Conservation (phyloP, 2,797 vertebrate species). For the Staurois parvus region DNA sequence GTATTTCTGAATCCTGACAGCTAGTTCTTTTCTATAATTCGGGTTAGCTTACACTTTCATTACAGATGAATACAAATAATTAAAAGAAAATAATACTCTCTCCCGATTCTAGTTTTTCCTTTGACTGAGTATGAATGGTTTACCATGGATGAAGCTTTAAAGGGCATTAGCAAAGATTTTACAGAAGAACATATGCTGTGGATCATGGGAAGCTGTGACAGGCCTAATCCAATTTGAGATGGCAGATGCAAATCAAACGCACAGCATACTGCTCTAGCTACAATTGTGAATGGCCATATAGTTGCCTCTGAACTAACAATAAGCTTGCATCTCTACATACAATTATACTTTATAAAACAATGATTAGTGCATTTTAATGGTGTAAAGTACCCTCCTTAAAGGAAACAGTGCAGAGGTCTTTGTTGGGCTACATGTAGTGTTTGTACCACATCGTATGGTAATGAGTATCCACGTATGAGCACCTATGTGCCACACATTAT, state of each 20-base stretch:
- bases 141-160: slow-evolving; percentile 2
- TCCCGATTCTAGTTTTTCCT: background rate
- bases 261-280: background rate
- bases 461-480: no score
- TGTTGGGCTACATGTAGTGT: no score
- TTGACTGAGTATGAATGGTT: background rate
- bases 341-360: no score
- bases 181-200: slow-evolving; percentile 11
- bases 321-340: background rate
- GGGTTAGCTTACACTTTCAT: background rate
- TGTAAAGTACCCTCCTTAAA: no score
- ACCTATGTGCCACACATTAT: no score
- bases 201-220: background rate
- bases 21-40: background rate
- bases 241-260: slow-evolving; percentile 5
- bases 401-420: no score
- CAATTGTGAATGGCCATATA: background rate
- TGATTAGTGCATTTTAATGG: no score
- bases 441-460: no score
- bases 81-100: background rate
- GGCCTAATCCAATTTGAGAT: slow-evolving; percentile 11
- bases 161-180: background rate
- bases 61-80: background rate
- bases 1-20: background rate
- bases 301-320: background rate